A percentile compares a stretch with the other conserved stretches of the same genome.
Conservation (phyloP, 2,888 invertebrate genomes). For the Nematopogon swammerdamellus region DNA sequence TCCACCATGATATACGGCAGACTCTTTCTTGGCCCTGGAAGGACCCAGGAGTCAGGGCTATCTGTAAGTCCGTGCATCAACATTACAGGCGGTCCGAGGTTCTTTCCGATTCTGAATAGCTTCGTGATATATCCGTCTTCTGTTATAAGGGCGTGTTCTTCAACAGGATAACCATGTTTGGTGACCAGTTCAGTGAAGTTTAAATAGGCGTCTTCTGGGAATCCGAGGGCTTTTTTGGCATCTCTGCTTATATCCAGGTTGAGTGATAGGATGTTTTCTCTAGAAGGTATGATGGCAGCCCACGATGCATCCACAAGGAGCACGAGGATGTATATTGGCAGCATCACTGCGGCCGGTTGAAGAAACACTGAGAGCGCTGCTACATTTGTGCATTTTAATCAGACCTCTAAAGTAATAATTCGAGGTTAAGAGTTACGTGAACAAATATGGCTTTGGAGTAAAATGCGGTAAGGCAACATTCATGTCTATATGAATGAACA, state of each 20-base stretch:
- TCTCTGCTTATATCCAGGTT: background rate
- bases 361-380: no score
- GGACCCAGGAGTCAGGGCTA: constrained; percentile 41
- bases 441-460: no score
- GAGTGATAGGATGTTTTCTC: background rate
- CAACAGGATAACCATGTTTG: constrained; percentile 25
- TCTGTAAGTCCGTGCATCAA: constrained; percentile 39
- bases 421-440: no score
- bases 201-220: constrained; percentile 20
- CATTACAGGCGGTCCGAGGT: constrained; percentile 29
- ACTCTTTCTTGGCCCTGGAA: constrained; percentile 30
- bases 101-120: constrained; percentile 27
- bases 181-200: constrained; percentile 30
- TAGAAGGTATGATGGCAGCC: background rate
- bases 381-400: no score
- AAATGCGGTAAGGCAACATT: no score
- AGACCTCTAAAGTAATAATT: no score
- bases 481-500: no score
- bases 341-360: no score
- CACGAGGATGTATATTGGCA: no score
- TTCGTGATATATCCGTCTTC: constrained; percentile 34
- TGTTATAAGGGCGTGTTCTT: constrained; percentile 28
- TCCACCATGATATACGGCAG: constrained; percentile 31
- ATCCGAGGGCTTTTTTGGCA: background rate
- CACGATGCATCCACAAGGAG: no score